phyloP scores from a whole-genome alignment of 2,888 invertebrate species.

The Sialis fuliginosa region DNA sequence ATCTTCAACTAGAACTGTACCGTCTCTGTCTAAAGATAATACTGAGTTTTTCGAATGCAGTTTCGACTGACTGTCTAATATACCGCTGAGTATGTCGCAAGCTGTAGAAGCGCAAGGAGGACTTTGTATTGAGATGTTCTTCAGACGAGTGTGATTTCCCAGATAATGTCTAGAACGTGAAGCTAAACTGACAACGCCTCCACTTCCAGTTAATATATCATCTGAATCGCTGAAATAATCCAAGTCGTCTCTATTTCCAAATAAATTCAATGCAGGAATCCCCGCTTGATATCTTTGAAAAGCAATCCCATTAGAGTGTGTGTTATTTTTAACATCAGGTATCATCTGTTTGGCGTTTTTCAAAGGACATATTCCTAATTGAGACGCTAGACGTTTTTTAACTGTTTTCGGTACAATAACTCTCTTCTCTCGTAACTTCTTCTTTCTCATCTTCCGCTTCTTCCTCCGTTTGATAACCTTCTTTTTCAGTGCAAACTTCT shows the following conservation, averaged over 20 bases:
- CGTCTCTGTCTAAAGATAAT: slow-evolving; percentile 39
- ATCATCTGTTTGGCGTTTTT: slow-evolving; percentile 16
- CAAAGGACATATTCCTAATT: slow-evolving; percentile 27
- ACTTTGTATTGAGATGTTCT: slow-evolving; percentile 28
- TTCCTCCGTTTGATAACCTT: slow-evolving; percentile 26
- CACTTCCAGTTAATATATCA: slow-evolving; percentile 12
- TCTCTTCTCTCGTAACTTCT: slow-evolving; percentile 9
- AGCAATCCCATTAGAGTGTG: slow-evolving; percentile 10
- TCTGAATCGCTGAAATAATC: slow-evolving; percentile 45
- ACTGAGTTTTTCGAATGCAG: slow-evolving; percentile 47
- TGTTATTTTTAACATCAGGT: slow-evolving; percentile 19
- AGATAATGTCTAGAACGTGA: slow-evolving; percentile 25
- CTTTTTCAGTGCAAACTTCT: slow-evolving; percentile 39
- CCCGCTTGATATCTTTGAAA: slow-evolving; percentile 24
- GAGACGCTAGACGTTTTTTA: slow-evolving; percentile 29
- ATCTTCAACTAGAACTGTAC: slow-evolving; percentile 36
- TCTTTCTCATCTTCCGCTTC: slow-evolving; percentile 16
- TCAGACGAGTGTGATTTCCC: slow-evolving; percentile 24
- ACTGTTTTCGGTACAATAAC: slow-evolving; percentile 19
- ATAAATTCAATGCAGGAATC: slow-evolving; percentile 35
- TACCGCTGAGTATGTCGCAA: slow-evolving; percentile 45
- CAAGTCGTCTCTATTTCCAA: slow-evolving; percentile 47
- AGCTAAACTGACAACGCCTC: slow-evolving; percentile 20
- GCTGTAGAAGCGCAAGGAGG: slow-evolving; percentile 27
- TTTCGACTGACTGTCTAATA: slow-evolving; percentile 49